Evolutionary conservation across 2,797 vertebrate genomes (phyloP).

Genomic region (Trematocara caparti): DNA sequence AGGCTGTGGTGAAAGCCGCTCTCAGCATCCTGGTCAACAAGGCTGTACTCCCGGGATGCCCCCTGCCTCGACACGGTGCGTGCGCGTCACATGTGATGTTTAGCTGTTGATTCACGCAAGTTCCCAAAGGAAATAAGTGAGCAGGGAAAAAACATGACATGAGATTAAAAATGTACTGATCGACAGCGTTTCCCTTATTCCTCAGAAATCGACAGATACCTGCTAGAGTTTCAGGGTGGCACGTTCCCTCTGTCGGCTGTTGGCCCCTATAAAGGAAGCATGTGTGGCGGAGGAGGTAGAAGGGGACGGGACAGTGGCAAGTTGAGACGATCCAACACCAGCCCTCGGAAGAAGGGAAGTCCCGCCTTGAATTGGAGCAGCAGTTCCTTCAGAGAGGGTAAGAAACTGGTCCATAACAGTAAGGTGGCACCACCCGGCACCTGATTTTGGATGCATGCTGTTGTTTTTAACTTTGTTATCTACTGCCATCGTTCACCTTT

Average conservation of each 20-base stretch:
- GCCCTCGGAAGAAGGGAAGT: conserved; percentile 85
- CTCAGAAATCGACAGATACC: conserved; percentile 84
- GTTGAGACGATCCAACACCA: conserved; percentile 90
- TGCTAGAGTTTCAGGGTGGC: conserved; percentile 85
- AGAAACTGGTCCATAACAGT: background rate
- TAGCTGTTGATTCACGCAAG: background rate
- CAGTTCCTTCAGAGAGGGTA: conserved; percentile 72
- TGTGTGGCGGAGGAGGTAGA: conserved; percentile 50
- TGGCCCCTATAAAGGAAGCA: conserved; percentile 76
- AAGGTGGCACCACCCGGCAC: background rate
- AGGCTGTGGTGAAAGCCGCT: conserved; percentile 90
- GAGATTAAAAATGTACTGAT: background rate
- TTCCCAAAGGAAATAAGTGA: background rate
- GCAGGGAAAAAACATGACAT: background rate
- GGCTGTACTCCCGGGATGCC: conserved; percentile 87
- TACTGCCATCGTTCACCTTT: background rate
- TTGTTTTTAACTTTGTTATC: too few species aligned
- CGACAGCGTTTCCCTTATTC: background rate
- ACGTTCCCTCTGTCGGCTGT: conserved; percentile 82
- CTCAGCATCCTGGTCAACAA: conserved; percentile 95
- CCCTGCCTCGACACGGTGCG: conserved; percentile 85
- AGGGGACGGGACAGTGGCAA: conserved; percentile 80
- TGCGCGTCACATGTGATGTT: background rate
- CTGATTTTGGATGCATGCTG: background rate
- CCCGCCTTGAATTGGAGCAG: conserved; percentile 74